Evolutionary conservation across 2,888 invertebrate species (phyloP), one percentile per base, ranked within the genome.

Genomic region (Epinotia bilunana): DNA sequence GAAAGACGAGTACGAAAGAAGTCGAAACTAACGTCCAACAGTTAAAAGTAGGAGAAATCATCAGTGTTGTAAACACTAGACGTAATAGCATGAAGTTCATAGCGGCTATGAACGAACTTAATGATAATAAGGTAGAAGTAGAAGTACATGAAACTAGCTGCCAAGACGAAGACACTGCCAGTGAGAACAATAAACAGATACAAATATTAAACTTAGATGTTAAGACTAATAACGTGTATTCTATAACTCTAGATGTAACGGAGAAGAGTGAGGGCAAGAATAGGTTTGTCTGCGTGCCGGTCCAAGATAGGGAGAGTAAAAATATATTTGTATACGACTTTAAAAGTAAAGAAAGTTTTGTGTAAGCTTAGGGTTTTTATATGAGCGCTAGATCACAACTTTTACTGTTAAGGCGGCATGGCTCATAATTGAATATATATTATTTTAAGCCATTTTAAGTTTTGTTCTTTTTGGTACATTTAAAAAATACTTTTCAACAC

Each of bases 251-350:
- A 89, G 93, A 93, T 81, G 90, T 93, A 83, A 92, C 86, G 77
- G 91, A 92, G n/a, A 80, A 78, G 57, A 80, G 77, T 72, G 93
- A 93, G 73, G 87, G 88, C 63, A 89, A 81, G 77, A 93, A 91
- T 78, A 91, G 88, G 80, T 93, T 92, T 82, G 91, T 93, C 61
- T 94, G 92, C 82, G 90, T 93, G 78, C 93, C 93, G 77, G 84
- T 87, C 78, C 88, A 90, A 79, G 86, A 87, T 75, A 89, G 83
- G 82, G 93, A 93, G 75, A 91, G 82, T 78, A 87, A 88, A 85
- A 93, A 92, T 89, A 92, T 93, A 90, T 91, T 92, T 91, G 93
- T 94, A 92, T 93, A 93, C 89, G 92, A 94, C 84, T 92, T 91
- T 87, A 92, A 86, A 81, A 89, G 90, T 86, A 94, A 94, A 80